Evolutionary conservation across 1,140 invertebrate genomes (phyloP).

Genomic region (Acromyrmex charruanus): DNA sequence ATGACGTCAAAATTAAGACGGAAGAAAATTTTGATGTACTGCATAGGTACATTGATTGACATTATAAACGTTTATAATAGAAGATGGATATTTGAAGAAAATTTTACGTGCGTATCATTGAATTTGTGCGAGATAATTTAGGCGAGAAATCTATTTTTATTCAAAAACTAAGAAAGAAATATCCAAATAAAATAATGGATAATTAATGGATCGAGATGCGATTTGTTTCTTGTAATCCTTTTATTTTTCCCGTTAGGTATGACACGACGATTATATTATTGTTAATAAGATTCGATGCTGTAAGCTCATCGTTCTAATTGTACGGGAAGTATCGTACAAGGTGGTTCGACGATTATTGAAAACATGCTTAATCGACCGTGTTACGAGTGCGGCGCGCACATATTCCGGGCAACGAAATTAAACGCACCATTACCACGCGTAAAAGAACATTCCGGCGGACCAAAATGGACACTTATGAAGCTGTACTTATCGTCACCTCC

Average conservation of each 20-base stretch:
- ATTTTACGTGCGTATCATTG: background rate
- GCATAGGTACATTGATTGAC: background rate
- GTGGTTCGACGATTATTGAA: conserved; percentile 16
- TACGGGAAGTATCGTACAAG: background rate
- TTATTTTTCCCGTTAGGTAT: background rate
- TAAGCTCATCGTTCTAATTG: conserved; percentile 35
- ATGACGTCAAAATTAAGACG: conserved; percentile 25
- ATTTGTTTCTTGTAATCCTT: background rate
- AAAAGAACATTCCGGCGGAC: background rate
- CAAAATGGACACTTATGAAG: conserved; percentile 5
- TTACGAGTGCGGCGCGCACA: conserved; percentile 22
- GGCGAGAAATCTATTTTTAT: background rate
- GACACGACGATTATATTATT: conserved; percentile 17
- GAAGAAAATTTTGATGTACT: background rate
- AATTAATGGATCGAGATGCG: too few relatives aligned
- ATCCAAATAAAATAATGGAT: background rate
- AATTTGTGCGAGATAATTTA: conserved; percentile 7
- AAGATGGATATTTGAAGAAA: background rate
- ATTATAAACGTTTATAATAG: background rate
- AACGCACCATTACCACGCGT: conserved; percentile 7
- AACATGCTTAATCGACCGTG: conserved; percentile 40
- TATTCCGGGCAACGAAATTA: conserved; percentile 26
- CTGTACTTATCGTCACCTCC: background rate
- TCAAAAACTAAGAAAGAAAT: background rate
- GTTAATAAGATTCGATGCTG: background rate